phyloP scores from a whole-genome alignment of 2,888 invertebrate genomes.

The Cancer borealis region DNA sequence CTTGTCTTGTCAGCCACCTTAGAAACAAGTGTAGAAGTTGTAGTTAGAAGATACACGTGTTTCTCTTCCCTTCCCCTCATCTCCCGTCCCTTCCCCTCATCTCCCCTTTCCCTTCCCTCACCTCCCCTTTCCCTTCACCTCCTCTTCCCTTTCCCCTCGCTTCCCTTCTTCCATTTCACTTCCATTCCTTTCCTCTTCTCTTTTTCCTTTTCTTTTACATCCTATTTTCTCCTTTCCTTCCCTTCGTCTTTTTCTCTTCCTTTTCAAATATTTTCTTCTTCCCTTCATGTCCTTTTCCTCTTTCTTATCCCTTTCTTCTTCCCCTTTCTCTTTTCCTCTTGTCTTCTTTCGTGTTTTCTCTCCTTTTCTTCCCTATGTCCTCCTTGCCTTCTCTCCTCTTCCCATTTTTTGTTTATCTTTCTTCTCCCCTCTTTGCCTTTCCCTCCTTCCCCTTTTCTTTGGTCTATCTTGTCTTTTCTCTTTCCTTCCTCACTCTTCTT shows the following conservation, averaged over 20 bases:
- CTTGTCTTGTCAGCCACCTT: no score
- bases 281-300: neutral
- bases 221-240: no score
- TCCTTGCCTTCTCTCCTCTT: neutral
- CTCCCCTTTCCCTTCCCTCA: no score
- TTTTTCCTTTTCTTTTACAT: neutral
- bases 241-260: neutral
- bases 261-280: neutral
- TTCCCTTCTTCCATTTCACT: no score
- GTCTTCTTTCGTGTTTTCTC: neutral
- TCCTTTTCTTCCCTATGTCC: neutral
- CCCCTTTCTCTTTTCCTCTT: neutral
- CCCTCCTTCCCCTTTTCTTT: neutral
- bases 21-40: no score
- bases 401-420: neutral
- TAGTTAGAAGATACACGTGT: no score
- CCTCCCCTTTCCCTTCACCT: no score
- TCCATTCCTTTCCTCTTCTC: no score
- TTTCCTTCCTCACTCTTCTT: neutral
- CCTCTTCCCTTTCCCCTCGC: no score
- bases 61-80: no score
- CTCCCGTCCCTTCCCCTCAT: no score
- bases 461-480: neutral
- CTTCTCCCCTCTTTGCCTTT: neutral
- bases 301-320: neutral